phyloP scores from a whole-genome alignment of 2,113 vertebrate species.

The Chloroceryle aenea region DNA sequence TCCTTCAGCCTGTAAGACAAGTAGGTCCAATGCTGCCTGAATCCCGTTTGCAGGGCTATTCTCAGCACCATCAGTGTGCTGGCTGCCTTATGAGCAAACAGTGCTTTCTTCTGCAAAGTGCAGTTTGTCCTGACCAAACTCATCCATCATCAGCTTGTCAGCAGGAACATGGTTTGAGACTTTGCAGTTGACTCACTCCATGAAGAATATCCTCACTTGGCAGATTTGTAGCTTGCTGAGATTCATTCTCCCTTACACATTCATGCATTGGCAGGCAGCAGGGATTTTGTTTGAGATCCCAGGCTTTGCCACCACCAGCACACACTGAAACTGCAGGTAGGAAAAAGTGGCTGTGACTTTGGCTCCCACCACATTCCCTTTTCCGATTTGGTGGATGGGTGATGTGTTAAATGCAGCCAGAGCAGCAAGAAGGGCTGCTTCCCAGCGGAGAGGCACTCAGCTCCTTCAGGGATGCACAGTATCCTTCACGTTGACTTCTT shows the following conservation, averaged over 20 bases:
- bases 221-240: neutral
- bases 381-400: rapidly evolving
- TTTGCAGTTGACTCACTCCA: rapidly evolving
- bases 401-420: neutral
- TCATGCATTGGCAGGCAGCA: neutral
- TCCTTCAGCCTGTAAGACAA: neutral
- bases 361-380: neutral
- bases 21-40: rapidly evolving
- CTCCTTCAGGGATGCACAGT: neutral
- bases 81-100: neutral
- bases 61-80: rapidly evolving
- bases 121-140: neutral
- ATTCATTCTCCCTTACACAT: neutral
- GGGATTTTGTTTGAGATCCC: neutral
- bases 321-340: rapidly evolving
- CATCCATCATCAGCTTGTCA: neutral
- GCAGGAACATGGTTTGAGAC: neutral
- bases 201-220: rapidly evolving
- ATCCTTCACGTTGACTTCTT: neutral
- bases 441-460: rapidly evolving
- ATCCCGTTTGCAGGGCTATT: rapidly evolving
- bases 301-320: neutral
- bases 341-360: neutral
- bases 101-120: neutral
- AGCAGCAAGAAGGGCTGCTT: neutral